Conservation (phyloP, 2,113 vertebrate genomes). For the Platysternon megacephalum region DNA sequence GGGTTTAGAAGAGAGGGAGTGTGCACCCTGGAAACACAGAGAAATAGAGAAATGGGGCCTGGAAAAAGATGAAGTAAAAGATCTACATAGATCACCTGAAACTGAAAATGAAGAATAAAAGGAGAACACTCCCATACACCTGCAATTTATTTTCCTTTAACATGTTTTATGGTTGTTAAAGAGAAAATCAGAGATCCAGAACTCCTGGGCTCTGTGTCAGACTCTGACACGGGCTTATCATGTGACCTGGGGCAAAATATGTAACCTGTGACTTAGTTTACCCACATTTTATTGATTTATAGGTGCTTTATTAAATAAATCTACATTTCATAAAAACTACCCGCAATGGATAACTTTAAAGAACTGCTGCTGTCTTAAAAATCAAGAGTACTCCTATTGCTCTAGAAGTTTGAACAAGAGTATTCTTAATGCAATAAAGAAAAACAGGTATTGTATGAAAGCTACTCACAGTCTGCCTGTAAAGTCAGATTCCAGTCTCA, state of each 20-base stretch:
- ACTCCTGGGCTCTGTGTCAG: not conserved
- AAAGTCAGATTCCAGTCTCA: not conserved
- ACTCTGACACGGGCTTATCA: not conserved
- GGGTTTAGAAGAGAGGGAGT: conserved; percentile 40
- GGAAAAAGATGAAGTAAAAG: conserved; percentile 48
- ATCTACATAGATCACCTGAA: conserved; percentile 57
- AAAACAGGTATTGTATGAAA: not conserved
- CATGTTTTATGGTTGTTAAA: conserved; percentile 43
- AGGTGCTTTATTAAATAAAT: not conserved
- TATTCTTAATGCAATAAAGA: conserved; percentile 30
- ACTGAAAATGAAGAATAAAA: conserved; percentile 26
- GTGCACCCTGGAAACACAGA: not conserved
- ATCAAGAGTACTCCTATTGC: not conserved
- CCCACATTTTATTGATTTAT: conserved; percentile 15
- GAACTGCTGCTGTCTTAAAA: not conserved
- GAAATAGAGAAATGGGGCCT: conserved; percentile 19
- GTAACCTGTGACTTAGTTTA: not conserved
- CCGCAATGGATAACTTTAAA: not conserved
- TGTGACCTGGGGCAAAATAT: not conserved
- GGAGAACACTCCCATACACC: not conserved
- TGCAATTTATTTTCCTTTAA: conserved; percentile 46
- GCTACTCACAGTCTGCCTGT: not conserved
- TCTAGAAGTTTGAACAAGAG: not conserved
- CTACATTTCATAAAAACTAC: not conserved
- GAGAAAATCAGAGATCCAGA: not conserved